These are phyloP conservation scores for Picus viridis DNA, from an alignment of 2,797 vertebrate species.

Conservation along the genomic window DNA sequence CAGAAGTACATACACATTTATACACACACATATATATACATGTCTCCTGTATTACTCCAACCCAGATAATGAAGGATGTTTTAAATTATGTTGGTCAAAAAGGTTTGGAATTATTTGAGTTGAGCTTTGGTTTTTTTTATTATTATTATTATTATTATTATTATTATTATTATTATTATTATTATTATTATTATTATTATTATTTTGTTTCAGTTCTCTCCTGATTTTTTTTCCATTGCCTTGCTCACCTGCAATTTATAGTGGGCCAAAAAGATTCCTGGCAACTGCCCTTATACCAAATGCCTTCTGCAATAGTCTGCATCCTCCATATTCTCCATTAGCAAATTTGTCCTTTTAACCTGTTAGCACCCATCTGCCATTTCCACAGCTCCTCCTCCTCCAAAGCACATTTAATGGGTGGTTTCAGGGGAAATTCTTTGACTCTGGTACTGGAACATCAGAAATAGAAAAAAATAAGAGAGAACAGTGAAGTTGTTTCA, in stretches of 20 bases:
- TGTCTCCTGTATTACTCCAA: neutral
- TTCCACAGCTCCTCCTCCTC: neutral
- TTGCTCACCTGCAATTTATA: neutral
- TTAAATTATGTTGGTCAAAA: neutral
- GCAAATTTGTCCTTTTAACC: conserved; percentile 11
- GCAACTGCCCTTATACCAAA: neutral
- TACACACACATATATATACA: neutral
- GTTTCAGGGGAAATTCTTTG: conserved; percentile 33
- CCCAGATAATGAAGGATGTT: neutral
- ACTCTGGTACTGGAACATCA: neutral
- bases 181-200: no score
- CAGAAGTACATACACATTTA: neutral
- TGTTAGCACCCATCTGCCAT: neutral
- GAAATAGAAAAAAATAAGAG: neutral
- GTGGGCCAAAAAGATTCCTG: neutral
- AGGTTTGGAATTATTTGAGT: neutral
- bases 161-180: no score
- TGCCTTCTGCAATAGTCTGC: neutral
- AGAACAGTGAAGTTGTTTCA: neutral
- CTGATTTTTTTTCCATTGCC: neutral
- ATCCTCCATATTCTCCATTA: neutral
- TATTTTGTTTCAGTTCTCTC: neutral
- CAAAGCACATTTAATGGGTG: neutral
- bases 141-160: no score
- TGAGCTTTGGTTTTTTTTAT: neutral